Percentiles rank a stretch among this genome's conserved stretches.
These are phyloP conservation scores for Gallinago jamesoni DNA, from an alignment of 2,113 vertebrate species.

Conservation along the genomic window DNA sequence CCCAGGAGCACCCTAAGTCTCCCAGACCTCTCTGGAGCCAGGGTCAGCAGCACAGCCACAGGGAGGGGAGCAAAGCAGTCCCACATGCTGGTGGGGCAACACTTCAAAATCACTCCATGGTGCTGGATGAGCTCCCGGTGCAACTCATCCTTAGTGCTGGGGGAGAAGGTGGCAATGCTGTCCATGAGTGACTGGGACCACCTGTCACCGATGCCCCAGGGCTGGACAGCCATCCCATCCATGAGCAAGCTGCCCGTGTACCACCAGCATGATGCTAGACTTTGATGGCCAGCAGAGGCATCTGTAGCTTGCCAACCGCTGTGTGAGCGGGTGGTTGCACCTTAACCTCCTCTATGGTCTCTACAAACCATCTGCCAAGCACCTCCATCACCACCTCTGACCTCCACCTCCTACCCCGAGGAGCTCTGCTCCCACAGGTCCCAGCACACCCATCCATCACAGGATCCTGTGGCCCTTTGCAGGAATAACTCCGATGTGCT, in stretches of 20 bases:
- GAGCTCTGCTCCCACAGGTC: neutral
- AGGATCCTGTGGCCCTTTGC: neutral
- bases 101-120: neutral
- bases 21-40: neutral
- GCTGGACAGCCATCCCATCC: neutral
- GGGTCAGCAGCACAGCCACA: neutral
- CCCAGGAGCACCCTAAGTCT: neutral
- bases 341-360: neutral
- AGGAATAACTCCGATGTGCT: slow-evolving; percentile 1
- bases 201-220: neutral
- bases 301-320: neutral
- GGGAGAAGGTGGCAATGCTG: neutral
- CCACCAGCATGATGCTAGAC: neutral
- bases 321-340: neutral
- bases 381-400: neutral
- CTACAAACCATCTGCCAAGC: neutral
- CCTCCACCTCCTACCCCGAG: neutral
- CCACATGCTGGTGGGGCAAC: accelerated
- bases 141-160: neutral
- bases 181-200: neutral
- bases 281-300: neutral
- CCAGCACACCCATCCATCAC: neutral
- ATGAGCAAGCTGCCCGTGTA: neutral
- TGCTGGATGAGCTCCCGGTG: neutral
- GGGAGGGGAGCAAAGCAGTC: neutral